Base-by-base conservation (phyloP, 2,797 vertebrate species). In the Coregonus sp. region DNA sequence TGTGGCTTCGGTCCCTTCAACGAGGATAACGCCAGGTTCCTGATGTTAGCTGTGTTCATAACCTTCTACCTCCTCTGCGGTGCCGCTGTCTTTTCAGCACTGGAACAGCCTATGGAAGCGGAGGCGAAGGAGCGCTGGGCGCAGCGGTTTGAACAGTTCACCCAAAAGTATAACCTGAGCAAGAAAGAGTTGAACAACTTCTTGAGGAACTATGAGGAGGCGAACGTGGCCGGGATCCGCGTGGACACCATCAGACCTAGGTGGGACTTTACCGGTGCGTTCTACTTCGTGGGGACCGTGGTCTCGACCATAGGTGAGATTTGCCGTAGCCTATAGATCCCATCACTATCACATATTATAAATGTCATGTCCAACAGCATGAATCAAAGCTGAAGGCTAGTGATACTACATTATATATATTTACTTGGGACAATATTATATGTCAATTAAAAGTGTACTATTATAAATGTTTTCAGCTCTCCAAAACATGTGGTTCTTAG, bases 201-300 rank as follows among this genome's bases (percentile, higher is more conserved):
- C 81, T 93, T 99, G 15, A 92, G 95, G 78, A 95, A 92, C 89
- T 99, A 97, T 73, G 97, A 99, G 90, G 94, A 95, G 88, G 97
- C 97, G 77, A 94, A 92, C 77, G 91, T 94, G 63, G 96, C 96
- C 2, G 97, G 97, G 4, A 94, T 98, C 85, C 95, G 96, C 0
- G 94, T 97, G 90, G 96, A 97, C 90, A 84, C 82, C 16, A 90
- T 95, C 81, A 92, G 96, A 65, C 95, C 96, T 7, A 93, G 97
- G 0, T 99, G 97, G 97, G 97, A 98, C 89, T 98, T 98, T 89
- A 91, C 95, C 0, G 97, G 97, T 4, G 96, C 97, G 0, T 97
- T 98, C 87, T 99, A 97, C 89, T 98, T 98, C 92, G 97, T 98
- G 84, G 96, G 96, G 80, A 98, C 97, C 11, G 97, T 98, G 75